These are phyloP conservation scores for Atlantisia rogersi DNA, from an alignment of 2,113 vertebrate genomes.

Conservation along the genomic window DNA sequence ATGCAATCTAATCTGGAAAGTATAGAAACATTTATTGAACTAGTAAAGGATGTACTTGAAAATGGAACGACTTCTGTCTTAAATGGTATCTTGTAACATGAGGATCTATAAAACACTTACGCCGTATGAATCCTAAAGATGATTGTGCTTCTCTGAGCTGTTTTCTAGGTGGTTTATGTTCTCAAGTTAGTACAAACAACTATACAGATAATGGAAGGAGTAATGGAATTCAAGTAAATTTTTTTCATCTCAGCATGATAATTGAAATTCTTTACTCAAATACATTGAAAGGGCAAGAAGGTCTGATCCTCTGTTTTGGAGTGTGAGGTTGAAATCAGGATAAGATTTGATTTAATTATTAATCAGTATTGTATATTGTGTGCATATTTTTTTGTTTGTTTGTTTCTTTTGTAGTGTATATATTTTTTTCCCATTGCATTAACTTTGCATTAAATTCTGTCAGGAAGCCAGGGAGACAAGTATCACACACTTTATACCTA, in stretches of 20 bases:
- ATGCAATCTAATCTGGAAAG: not conserved
- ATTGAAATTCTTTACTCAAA: not conserved
- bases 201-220: not conserved
- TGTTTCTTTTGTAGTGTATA: not conserved
- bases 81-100: not conserved
- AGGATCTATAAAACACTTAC: not conserved
- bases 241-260: not conserved
- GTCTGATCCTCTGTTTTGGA: not conserved
- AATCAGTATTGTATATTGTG: not conserved
- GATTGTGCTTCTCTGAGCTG: not conserved
- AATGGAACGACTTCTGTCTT: not conserved
- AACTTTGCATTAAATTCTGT: not conserved
- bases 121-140: not conserved
- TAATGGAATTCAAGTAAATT: not conserved
- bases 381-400: not conserved
- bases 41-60: not conserved
- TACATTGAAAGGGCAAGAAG: not conserved
- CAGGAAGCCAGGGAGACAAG: not conserved
- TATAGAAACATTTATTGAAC: constrained; percentile 1
- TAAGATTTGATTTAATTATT: not conserved
- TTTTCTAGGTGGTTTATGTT: not conserved
- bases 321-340: not conserved
- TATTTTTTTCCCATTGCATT: not conserved
- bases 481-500: not conserved
- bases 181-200: not conserved